These are phyloP conservation scores for Chunga burmeisteri DNA, from an alignment of 2,113 vertebrate species.

Conservation along the genomic window DNA sequence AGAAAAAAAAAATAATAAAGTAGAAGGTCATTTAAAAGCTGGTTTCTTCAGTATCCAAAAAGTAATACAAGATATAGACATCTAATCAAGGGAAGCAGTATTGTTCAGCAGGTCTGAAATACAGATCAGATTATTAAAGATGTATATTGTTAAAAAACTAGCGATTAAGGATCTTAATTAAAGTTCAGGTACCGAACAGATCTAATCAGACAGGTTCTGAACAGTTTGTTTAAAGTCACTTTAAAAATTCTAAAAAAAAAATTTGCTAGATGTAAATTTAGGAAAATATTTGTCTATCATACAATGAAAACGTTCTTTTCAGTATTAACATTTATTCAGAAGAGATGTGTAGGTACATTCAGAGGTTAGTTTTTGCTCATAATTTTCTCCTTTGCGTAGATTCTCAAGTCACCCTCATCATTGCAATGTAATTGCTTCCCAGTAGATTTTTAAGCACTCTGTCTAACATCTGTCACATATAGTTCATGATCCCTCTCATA, in stretches of 20 bases:
- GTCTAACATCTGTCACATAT: neutral
- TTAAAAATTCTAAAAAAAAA: neutral
- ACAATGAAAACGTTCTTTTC: neutral
- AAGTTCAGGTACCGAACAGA: neutral
- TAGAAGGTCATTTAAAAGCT: neutral
- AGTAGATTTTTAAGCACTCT: conserved; percentile 2
- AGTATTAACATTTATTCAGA: neutral
- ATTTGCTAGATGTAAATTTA: neutral
- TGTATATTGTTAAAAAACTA: neutral
- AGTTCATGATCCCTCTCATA: conserved; percentile 9
- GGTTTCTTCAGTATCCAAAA: neutral
- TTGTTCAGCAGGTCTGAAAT: neutral
- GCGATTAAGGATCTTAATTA: neutral
- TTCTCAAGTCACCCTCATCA: neutral
- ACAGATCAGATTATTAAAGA: neutral
- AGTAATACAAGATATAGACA: neutral
- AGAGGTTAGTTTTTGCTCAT: neutral
- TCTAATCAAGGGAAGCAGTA: neutral
- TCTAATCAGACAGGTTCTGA: neutral
- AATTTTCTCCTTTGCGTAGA: neutral
- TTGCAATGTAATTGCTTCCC: neutral
- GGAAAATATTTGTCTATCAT: neutral
- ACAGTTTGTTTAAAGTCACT: neutral
- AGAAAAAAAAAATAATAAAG: neutral
- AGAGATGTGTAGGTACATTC: neutral